Evolutionary conservation across 1,140 invertebrate genomes (phyloP).

Genomic region (Tetramorium parvispinum): DNA sequence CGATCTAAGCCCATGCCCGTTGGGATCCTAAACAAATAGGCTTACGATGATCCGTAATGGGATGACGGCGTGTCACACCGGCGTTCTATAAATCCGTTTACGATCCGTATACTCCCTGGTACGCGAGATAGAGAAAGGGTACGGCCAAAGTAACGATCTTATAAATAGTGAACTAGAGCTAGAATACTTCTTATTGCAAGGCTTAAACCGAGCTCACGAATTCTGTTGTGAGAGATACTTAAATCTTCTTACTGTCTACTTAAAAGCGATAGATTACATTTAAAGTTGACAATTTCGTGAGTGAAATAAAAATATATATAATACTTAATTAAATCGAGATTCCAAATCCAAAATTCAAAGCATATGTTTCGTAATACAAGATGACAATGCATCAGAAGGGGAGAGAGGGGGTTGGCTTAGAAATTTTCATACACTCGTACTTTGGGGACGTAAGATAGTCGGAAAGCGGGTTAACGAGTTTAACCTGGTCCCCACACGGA

Average conservation of each 20-base stretch:
- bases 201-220: neutral
- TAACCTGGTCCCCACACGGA: neutral
- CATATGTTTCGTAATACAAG: neutral
- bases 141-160: neutral
- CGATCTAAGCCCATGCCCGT: slow-evolving; percentile 74
- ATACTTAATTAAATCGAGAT: neutral
- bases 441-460: neutral
- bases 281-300: neutral
- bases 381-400: neutral
- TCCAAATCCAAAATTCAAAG: neutral
- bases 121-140: slow-evolving; percentile 38
- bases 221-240: neutral
- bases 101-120: slow-evolving; percentile 56
- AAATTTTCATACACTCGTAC: neutral
- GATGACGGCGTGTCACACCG: slow-evolving; percentile 74
- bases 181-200: neutral
- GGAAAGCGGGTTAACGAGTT: slow-evolving; percentile 32
- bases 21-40: slow-evolving; percentile 80
- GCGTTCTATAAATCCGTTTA: slow-evolving; percentile 74
- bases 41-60: slow-evolving; percentile 80
- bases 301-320: neutral
- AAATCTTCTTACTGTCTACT: neutral
- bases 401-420: neutral
- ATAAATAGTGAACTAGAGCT: neutral
- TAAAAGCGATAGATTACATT: neutral